Evolutionary conservation across 1,140 invertebrate genomes (phyloP), one percentile per base, ranked within the genome.

Genomic region (Trichonephila clavipes): DNA sequence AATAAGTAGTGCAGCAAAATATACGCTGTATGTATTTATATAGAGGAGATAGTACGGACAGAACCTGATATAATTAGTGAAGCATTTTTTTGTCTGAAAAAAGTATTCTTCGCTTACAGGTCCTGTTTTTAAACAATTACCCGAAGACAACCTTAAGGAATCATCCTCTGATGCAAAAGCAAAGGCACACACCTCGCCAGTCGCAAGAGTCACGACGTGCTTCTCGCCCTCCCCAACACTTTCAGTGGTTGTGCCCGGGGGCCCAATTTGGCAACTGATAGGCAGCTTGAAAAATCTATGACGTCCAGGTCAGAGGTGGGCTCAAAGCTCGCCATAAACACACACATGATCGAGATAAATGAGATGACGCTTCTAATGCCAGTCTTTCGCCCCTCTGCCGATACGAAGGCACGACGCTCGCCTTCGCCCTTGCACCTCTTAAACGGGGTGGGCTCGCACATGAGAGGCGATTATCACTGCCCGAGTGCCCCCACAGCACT

Each of bases 291-390:
- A 89, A 89, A 89, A 89, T 89, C 62, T 69, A 89, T 40, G 64
- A 72, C 88, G 16, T 24, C n/a, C 12, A 28, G 88, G 88, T 89
- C 88, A 89, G 8, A 89, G 88, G 62, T 89, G 40, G 66, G 44
- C 62, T 89, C 88, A 72, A 72, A 89, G 64, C 88, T 72, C 88
- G 66, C 12, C 40, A 89, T 89, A 89, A 72, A 89, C 44, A 89
- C 88, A 89, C 88, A 89, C 21, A 77, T 89, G 88, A 89, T 89
- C 88, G 88, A 89, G 88, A 89, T 89, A 89, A 72, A 89, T 89
- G 62, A 72, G 40, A 72, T 58, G 66, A 89, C 66, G 34, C 34
- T 89, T 44, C 88, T 89, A 87, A 87, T 87, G 24, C 64, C 40
- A 51, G 88, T n/a, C 88, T 89, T 89, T 72, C 87, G 21, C 21